Percentiles rank a stretch among this genome's conserved stretches.
These are phyloP conservation scores for Erinaceus europaeus DNA, from an alignment of 2,113 vertebrate species.

Conservation along the genomic window DNA sequence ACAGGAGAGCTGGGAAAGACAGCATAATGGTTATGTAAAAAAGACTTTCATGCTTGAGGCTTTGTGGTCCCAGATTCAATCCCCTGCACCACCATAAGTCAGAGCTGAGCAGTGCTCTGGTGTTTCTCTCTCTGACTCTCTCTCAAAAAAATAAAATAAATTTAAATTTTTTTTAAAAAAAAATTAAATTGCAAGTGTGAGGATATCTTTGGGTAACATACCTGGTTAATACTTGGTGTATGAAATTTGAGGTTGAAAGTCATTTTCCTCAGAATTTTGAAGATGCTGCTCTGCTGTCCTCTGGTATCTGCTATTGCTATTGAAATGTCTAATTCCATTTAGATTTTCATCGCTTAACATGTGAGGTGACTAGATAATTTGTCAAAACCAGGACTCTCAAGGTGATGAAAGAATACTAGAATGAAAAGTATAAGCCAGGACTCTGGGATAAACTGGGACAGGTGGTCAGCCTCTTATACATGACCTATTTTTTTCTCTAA, in stretches of 20 bases:
- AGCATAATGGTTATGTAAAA: too few species aligned
- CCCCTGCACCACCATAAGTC: too few species aligned
- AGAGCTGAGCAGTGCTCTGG: too few species aligned
- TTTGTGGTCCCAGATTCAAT: too few species aligned
- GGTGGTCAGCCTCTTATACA: background rate
- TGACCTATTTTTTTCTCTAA: constrained; percentile 5
- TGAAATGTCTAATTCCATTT: constrained; percentile 1
- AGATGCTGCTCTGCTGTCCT: background rate
- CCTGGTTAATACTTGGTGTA: background rate
- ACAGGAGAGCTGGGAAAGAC: background rate
- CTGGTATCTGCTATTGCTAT: background rate
- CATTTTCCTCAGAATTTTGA: constrained; percentile 14
- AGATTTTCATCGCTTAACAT: constrained; percentile 31
- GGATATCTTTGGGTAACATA: constrained; percentile 1
- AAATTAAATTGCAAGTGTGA: background rate
- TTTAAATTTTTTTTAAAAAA: too few species aligned
- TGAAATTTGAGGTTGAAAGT: constrained; percentile 36
- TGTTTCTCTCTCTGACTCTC: too few species aligned
- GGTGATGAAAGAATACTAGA: background rate
- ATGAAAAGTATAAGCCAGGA: background rate
- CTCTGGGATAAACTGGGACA: background rate
- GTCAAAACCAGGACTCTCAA: background rate
- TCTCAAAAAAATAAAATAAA: too few species aligned
- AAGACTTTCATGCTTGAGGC: too few species aligned
- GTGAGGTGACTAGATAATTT: background rate